Evolutionary conservation across 2,113 vertebrate genomes (phyloP), one percentile per base, ranked within the genome.

Genomic region (Narcine bancroftii): DNA sequence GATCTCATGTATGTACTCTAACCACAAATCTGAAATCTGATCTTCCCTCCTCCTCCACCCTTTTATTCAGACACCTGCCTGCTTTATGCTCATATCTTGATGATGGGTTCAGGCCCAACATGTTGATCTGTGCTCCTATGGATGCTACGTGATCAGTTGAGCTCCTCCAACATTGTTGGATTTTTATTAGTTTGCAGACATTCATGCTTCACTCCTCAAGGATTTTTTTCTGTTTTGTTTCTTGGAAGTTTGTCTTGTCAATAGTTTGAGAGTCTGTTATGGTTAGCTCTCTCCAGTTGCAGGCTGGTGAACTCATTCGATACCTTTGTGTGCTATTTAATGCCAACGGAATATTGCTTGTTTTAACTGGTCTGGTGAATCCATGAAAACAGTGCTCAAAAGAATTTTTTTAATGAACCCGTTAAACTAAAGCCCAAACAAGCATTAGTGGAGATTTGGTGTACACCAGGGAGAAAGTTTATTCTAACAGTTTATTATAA

Each of bases 401-500:
- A 53, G 53, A 87, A 87, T 87, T 60, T 87, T 60, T n/a, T 60
- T 87, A 60, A 87, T 87, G 60, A 87, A 87, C 53, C 53, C 36
- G 53, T 36, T 60, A 19, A 60, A 39, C 81, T 60, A 63, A 60
- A 63, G 17, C 50, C 53, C 53, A 56, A 36, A 24, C 81, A 87
- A n/a, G 17, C 81, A 60, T 87, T 60, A 87, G 56, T 60, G 56
- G 81, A 87, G 53, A 87, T 60, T 87, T 63, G 53, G 53, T 60
- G n/a, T 87, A 87, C 53, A 60, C 77, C 47, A 10, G 45, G 36
- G 77, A 50, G 45, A 50, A 53, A 53, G 81, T 87, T 87, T 87
- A 87, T 63, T 50, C 81, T 36, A 87, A 87, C 81, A 87, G 81
- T 39, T 87, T 87, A 87, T 87, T 87, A 60, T 87, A 87, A 87